Evolutionary conservation across 2,888 invertebrate species (phyloP).

Genomic region (Priocnemis perturbator): DNA sequence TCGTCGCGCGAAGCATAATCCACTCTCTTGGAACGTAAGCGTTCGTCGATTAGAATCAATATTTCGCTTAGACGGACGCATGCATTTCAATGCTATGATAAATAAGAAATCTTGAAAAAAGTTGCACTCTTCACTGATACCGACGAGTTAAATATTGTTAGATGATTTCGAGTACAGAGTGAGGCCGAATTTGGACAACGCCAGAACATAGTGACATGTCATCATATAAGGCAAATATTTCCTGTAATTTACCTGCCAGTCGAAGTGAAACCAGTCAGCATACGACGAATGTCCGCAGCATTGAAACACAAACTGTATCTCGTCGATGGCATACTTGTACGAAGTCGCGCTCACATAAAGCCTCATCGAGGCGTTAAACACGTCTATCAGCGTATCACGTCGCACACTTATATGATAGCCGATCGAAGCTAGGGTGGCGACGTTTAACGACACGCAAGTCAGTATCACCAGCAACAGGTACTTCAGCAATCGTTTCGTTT

Average conservation of each 20-base stretch:
- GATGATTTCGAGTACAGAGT: too few relatives aligned
- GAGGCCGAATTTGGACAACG: too few relatives aligned
- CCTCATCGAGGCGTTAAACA: slow-evolving; percentile 67
- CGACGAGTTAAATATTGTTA: too few relatives aligned
- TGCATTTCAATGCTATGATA: too few relatives aligned
- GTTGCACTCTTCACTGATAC: too few relatives aligned
- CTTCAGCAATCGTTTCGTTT: slow-evolving; percentile 47
- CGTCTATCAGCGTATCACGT: slow-evolving; percentile 50
- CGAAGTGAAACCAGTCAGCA: slow-evolving; percentile 65
- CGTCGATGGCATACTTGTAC: slow-evolving; percentile 63
- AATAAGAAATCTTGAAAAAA: too few relatives aligned
- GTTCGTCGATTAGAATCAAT: too few relatives aligned
- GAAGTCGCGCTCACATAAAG: slow-evolving; percentile 56
- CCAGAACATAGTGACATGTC: too few relatives aligned
- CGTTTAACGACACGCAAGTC: slow-evolving; percentile 59
- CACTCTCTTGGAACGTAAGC: slow-evolving; percentile 38
- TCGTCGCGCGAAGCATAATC: slow-evolving; percentile 60
- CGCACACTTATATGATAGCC: slow-evolving; percentile 58
- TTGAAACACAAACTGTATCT: slow-evolving; percentile 65
- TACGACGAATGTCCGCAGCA: slow-evolving; percentile 67
- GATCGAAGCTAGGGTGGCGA: slow-evolving; percentile 61
- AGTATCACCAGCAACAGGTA: slow-evolving; percentile 54
- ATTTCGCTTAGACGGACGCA: too few relatives aligned
- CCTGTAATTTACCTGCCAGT: slow-evolving; percentile 67
- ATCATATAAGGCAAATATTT: too few relatives aligned